phyloP scores from a whole-genome alignment of 2,888 invertebrate species.

The Polietes domitor region DNA sequence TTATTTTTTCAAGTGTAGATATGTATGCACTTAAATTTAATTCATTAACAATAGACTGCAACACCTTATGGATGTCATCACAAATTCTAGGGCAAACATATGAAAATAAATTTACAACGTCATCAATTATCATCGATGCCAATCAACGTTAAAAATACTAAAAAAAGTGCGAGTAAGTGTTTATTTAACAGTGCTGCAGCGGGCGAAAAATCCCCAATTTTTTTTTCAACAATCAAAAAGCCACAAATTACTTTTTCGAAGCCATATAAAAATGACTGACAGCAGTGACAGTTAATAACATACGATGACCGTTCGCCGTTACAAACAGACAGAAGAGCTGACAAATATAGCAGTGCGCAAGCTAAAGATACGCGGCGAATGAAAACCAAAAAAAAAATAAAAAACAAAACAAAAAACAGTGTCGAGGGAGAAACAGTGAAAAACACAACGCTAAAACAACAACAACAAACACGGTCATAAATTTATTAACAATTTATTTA shows the following conservation, averaged over 20 bases:
- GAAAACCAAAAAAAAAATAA: constrained; percentile 26
- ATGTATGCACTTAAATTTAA: no score
- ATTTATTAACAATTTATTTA: constrained; percentile 43
- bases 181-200: constrained; percentile 3
- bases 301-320: constrained; percentile 30
- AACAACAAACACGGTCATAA: constrained; percentile 4
- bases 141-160: constrained; percentile 16
- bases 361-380: not conserved
- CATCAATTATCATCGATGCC: constrained; percentile 28
- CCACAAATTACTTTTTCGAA: constrained; percentile 59
- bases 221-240: constrained; percentile 53
- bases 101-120: constrained; percentile 21
- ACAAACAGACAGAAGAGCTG: constrained; percentile 15
- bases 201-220: constrained; percentile 11
- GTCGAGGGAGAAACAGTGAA: not conserved
- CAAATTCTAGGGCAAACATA: constrained; percentile 19
- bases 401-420: not conserved
- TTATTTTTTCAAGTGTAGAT: no score
- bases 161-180: not conserved
- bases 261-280: constrained; percentile 57
- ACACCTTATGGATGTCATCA: no score
- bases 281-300: constrained; percentile 44
- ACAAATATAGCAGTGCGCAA: constrained; percentile 14
- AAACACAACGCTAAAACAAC: not conserved
- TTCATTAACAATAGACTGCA: no score